Conservation (phyloP, 1,140 invertebrate genomes). For the Polypedilum vanderplanki region DNA sequence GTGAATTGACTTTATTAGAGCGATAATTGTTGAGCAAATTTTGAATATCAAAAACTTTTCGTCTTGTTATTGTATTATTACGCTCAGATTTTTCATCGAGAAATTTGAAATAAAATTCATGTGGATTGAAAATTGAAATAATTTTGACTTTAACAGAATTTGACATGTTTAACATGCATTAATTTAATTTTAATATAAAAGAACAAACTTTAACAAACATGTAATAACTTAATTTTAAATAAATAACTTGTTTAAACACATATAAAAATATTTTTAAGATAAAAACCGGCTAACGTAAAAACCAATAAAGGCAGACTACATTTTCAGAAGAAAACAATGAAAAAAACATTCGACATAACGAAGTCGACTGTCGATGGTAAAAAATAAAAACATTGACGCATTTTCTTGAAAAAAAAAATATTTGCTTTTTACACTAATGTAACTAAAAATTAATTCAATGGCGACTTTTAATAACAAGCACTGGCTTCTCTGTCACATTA, state of each 20-base stretch:
- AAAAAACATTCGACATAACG: too few relatives aligned
- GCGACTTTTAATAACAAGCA: slow-evolving; percentile 87
- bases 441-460: slow-evolving; percentile 50
- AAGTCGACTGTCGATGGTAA: too few relatives aligned
- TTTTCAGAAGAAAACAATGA: too few relatives aligned
- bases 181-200: too few relatives aligned
- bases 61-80: background rate
- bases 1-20: background rate
- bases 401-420: too few relatives aligned
- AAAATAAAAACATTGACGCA: too few relatives aligned
- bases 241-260: too few relatives aligned
- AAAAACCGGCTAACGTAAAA: too few relatives aligned
- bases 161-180: background rate
- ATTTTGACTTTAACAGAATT: background rate
- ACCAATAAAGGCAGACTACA: too few relatives aligned
- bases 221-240: too few relatives aligned
- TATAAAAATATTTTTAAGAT: too few relatives aligned
- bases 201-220: too few relatives aligned
- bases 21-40: background rate
- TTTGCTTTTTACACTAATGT: background rate
- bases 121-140: background rate
- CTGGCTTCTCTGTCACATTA: slow-evolving; percentile 85
- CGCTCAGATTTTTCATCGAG: background rate
- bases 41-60: background rate
- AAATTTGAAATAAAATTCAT: background rate